phyloP scores from a whole-genome alignment of 1,140 invertebrate genomes.

The Anadara kagoshimensis region DNA sequence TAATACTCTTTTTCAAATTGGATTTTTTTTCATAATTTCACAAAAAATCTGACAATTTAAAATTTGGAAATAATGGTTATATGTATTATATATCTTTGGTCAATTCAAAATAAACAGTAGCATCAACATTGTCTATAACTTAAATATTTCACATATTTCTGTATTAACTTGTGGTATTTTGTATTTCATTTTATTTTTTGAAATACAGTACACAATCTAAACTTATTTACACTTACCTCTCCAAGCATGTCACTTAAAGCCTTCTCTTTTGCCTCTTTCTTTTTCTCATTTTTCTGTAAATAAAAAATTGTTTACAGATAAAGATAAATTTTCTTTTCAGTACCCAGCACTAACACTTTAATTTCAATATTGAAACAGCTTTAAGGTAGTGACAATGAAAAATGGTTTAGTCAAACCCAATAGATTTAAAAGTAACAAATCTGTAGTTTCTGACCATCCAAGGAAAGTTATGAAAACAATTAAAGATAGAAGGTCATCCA shows the following conservation, averaged over 20 bases:
- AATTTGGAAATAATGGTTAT: neutral
- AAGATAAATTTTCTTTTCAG: neutral
- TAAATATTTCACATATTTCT: neutral
- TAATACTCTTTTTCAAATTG: too few species aligned
- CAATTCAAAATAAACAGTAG: neutral
- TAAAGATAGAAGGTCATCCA: too few species aligned
- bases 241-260: slow-evolving; percentile 58
- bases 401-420: too few species aligned
- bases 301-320: neutral
- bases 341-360: too few species aligned
- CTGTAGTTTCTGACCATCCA: too few species aligned
- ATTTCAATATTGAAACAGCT: too few species aligned
- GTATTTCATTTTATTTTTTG: too few species aligned
- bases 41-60: neutral
- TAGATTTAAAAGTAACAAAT: neutral
- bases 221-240: slow-evolving; percentile 46
- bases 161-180: neutral
- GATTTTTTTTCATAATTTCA: neutral
- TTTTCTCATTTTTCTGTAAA: slow-evolving; percentile 52
- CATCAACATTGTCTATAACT: neutral
- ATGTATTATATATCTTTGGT: neutral
- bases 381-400: too few species aligned
- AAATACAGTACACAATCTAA: neutral
- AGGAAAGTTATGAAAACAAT: too few species aligned
- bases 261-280: slow-evolving; percentile 53